Conservation (phyloP, 2,113 vertebrate genomes). For the Lagopus muta region DNA sequence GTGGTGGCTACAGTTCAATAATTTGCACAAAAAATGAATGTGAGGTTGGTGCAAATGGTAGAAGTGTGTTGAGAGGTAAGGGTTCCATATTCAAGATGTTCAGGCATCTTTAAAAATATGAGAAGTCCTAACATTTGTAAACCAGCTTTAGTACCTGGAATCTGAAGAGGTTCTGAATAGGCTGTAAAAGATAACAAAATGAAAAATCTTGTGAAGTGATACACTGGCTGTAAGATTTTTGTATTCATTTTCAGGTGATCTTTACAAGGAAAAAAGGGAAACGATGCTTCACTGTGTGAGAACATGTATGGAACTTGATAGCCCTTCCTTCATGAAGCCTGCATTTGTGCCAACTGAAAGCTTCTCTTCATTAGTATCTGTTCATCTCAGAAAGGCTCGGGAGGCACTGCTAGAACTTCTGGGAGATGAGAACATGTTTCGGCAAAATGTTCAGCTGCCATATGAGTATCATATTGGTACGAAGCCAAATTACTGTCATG, state of each 20-base stretch:
- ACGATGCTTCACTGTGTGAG: conserved; percentile 77
- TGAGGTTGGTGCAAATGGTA: neutral
- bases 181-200: neutral
- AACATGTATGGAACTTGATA: conserved; percentile 86
- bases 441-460: conserved; percentile 76
- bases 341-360: neutral
- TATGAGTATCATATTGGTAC: conserved; percentile 82
- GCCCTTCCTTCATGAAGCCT: conserved; percentile 52
- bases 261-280: neutral
- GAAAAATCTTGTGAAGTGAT: neutral
- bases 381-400: conserved; percentile 43
- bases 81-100: neutral
- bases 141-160: neutral
- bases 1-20: neutral
- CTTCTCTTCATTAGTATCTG: neutral
- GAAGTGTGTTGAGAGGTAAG: neutral
- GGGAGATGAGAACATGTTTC: conserved; percentile 72
- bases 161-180: neutral
- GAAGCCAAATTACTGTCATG: neutral
- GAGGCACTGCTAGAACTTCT: conserved; percentile 72
- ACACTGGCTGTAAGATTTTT: neutral
- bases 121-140: neutral
- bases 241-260: conserved; percentile 39
- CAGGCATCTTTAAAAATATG: neutral
- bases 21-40: neutral